Evolutionary conservation across 2,797 vertebrate genomes (phyloP).

Genomic region (Acanthurus tractus): DNA sequence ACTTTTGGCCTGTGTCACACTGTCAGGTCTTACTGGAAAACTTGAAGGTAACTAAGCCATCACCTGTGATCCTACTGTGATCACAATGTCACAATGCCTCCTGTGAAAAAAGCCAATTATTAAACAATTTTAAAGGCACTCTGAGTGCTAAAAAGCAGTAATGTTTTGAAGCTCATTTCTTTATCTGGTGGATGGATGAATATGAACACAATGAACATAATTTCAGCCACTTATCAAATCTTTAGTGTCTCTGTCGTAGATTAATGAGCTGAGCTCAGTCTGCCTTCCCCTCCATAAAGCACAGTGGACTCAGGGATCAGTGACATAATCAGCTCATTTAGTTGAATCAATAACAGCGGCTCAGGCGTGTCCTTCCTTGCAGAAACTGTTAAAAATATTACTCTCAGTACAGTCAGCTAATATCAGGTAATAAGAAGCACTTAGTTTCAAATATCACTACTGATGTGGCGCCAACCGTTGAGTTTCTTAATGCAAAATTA

Average conservation of each 20-base stretch:
- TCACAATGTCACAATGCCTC: not conserved
- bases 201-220: conserved; percentile 4
- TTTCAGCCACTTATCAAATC: conserved; percentile 34
- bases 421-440: conserved; percentile 59
- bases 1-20: not conserved
- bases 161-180: not conserved
- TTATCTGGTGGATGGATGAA: conserved; percentile 3
- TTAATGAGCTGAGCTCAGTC: conserved; percentile 51
- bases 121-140: not conserved
- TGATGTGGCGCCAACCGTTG: conserved; percentile 38
- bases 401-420: conserved; percentile 53
- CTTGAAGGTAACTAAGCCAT: not conserved
- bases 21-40: not conserved
- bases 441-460: conserved; percentile 57
- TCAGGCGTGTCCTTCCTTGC: conserved; percentile 56
- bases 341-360: conserved; percentile 61
- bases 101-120: not conserved
- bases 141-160: not conserved
- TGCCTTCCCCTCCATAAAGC: conserved; percentile 31
- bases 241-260: conserved; percentile 16
- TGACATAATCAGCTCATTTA: conserved; percentile 73
- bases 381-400: conserved; percentile 60
- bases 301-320: conserved; percentile 36
- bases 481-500: conserved; percentile 66
- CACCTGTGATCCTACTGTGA: not conserved